These are phyloP conservation scores for Epinotia nisella DNA, from an alignment of 2,888 invertebrate genomes.

Conservation along the genomic window DNA sequence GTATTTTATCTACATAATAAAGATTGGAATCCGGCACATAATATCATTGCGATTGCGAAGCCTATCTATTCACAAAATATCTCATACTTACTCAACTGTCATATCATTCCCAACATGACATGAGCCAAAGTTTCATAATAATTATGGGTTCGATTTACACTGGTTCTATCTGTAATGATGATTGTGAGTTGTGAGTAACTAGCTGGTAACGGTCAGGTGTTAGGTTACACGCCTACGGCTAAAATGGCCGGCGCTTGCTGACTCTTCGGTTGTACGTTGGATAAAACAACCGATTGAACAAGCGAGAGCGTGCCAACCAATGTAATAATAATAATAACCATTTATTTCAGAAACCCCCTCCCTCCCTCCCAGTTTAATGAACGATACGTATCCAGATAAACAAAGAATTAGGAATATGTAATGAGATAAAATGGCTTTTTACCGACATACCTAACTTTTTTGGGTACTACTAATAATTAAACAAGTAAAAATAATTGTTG, in stretches of 20 bases:
- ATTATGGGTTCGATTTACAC: not conserved
- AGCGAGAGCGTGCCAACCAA: not conserved
- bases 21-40: not conserved
- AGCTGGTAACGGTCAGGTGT: conserved; percentile 28
- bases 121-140: not conserved
- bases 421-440: no score
- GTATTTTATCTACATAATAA: not conserved
- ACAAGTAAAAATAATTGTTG: no score
- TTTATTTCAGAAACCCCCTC: no score
- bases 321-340: no score
- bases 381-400: no score
- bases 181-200: not conserved
- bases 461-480: no score
- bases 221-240: conserved; percentile 21
- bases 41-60: not conserved
- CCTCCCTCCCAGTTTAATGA: no score
- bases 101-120: not conserved
- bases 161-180: not conserved
- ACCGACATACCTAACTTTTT: no score
- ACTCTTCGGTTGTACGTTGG: not conserved
- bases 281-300: not conserved
- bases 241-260: not conserved
- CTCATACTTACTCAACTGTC: not conserved
- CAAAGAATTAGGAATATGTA: no score
- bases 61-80: not conserved